Conservation (phyloP, 2,888 invertebrate species). For the Stenichneumon culpator region DNA sequence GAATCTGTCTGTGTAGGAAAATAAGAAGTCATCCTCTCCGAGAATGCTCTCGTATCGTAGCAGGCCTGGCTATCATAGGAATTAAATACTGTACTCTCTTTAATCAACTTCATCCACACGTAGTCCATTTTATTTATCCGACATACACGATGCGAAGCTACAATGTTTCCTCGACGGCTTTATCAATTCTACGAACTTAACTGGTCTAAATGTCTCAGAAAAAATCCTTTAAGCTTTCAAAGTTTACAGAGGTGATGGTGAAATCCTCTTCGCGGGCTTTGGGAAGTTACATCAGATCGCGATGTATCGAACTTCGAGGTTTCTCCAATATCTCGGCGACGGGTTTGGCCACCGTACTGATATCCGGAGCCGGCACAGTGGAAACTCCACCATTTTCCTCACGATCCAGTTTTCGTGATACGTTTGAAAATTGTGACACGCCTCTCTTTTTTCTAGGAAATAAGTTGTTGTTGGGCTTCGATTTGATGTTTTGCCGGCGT, state of each 20-base stretch:
- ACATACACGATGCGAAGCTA: neutral
- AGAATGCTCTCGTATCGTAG: too few species aligned
- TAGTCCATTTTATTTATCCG: neutral
- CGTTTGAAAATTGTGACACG: neutral
- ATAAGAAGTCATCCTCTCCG: too few species aligned
- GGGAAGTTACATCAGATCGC: neutral
- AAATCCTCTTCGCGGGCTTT: too few species aligned
- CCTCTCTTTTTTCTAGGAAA: slow-evolving; percentile 15
- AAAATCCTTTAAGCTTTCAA: neutral
- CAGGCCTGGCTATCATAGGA: neutral
- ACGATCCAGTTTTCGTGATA: neutral
- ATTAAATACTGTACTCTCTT: neutral
- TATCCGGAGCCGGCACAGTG: neutral
- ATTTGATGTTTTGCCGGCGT: slow-evolving; percentile 13
- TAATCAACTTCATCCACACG: neutral
- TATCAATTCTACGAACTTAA: neutral
- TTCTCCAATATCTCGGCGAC: neutral
- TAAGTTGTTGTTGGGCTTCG: neutral
- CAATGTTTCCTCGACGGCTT: neutral
- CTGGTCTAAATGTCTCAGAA: neutral
- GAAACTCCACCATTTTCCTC: neutral
- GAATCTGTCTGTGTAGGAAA: too few species aligned
- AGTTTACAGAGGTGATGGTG: too few species aligned
- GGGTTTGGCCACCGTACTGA: neutral
- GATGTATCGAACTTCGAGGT: neutral